A percentile compares a stretch with the other conserved stretches of the same genome.
Evolutionary conservation across 2,888 invertebrate genomes (phyloP).

Genomic region (Nasonovia ribisnigri): DNA sequence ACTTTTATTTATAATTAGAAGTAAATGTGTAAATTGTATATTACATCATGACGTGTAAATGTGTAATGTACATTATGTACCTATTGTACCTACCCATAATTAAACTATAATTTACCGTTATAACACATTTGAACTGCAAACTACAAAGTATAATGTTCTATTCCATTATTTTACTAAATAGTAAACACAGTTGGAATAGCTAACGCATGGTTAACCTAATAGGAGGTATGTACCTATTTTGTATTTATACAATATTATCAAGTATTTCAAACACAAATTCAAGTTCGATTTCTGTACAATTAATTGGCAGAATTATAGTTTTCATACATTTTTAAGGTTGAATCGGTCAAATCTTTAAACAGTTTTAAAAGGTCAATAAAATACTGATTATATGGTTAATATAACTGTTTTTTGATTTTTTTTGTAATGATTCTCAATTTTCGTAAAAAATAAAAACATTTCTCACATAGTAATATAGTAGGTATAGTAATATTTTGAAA

Average conservation of each 20-base stretch:
- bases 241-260: neutral
- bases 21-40: neutral
- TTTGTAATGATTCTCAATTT: neutral
- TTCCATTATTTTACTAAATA: neutral
- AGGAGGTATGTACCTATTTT: neutral
- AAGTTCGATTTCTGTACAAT: neutral
- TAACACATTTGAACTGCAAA: neutral
- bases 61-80: neutral
- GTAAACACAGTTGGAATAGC: neutral
- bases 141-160: neutral
- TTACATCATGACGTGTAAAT: neutral
- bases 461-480: no score
- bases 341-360: neutral
- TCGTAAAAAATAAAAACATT: neutral
- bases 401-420: neutral
- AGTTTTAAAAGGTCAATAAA: neutral
- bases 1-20: neutral
- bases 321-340: neutral
- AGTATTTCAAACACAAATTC: neutral
- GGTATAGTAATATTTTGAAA: neutral
- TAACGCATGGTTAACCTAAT: neutral
- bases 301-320: neutral
- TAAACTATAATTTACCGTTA: neutral
- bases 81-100: neutral
- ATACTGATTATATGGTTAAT: neutral